These are phyloP conservation scores for Rhorus exstirpatorius DNA, from an alignment of 2,888 invertebrate species.

Conservation along the genomic window DNA sequence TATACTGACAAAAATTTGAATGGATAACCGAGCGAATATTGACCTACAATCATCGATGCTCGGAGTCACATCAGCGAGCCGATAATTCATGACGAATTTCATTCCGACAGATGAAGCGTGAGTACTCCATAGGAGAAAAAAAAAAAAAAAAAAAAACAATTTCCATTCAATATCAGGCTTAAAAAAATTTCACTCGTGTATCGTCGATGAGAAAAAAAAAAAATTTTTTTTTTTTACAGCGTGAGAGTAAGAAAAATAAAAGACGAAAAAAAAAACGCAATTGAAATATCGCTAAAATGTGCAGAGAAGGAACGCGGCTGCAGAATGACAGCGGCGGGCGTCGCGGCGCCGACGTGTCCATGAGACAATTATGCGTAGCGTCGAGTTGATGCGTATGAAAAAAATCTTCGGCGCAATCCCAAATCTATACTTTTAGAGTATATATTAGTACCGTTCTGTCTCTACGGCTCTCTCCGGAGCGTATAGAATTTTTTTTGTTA, in stretches of 20 bases:
- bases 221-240: constrained; percentile 52
- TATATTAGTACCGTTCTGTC: constrained; percentile 29
- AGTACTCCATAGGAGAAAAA: constrained; percentile 17
- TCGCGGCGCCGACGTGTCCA: constrained; percentile 64
- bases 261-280: no score
- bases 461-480: constrained; percentile 39
- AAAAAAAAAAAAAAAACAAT: background rate
- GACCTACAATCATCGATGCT: constrained; percentile 27
- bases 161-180: no score
- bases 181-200: background rate
- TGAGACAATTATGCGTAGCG: constrained; percentile 73
- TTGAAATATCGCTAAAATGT: constrained; percentile 73
- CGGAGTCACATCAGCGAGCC: constrained; percentile 12
- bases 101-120: constrained; percentile 11
- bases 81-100: constrained; percentile 33
- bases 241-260: background rate
- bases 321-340: constrained; percentile 73
- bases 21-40: background rate
- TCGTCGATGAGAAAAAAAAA: background rate
- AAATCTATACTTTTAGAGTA: constrained; percentile 33
- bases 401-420: constrained; percentile 15
- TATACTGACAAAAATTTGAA: background rate
- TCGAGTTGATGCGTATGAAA: constrained; percentile 81
- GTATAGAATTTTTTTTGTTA: constrained; percentile 25
- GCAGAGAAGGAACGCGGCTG: constrained; percentile 73